These are phyloP conservation scores for Trimorus sp. DNA, from an alignment of 2,888 invertebrate species.

Conservation along the genomic window DNA sequence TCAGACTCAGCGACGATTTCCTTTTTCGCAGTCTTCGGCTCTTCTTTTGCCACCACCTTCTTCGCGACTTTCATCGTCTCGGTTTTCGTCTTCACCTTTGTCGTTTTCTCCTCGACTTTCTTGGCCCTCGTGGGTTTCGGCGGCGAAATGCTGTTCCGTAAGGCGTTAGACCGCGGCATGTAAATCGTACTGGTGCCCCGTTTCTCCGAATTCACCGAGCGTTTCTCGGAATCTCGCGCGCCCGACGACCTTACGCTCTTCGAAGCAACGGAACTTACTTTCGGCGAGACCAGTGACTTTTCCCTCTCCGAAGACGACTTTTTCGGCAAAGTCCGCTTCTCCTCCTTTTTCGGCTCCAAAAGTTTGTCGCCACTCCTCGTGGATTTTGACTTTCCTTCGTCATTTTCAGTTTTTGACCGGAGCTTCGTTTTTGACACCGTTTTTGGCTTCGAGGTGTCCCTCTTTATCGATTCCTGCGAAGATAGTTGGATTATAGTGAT, in stretches of 20 bases:
- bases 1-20: too few relatives aligned
- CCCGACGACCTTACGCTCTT: not conserved
- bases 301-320: conserved; percentile 26
- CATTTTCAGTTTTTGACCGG: conserved; percentile 34
- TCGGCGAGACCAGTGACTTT: conserved; percentile 9
- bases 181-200: conserved; percentile 75
- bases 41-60: too few relatives aligned
- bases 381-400: conserved; percentile 34
- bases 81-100: not conserved
- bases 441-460: conserved; percentile 32
- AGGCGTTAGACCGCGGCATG: conserved; percentile 70
- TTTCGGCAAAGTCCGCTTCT: conserved; percentile 23
- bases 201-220: conserved; percentile 69
- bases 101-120: conserved; percentile 27
- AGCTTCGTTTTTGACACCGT: conserved; percentile 21
- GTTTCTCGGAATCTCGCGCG: conserved; percentile 35
- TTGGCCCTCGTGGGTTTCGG: conserved; percentile 37
- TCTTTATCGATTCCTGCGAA: conserved; percentile 42
- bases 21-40: too few relatives aligned
- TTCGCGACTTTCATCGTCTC: too few relatives aligned
- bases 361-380: conserved; percentile 17
- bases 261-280: conserved; percentile 13
- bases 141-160: conserved; percentile 51
- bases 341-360: conserved; percentile 30
- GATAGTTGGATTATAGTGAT: too few relatives aligned